Conservation (phyloP, 2,113 vertebrate species). For the Garra rufa region DNA sequence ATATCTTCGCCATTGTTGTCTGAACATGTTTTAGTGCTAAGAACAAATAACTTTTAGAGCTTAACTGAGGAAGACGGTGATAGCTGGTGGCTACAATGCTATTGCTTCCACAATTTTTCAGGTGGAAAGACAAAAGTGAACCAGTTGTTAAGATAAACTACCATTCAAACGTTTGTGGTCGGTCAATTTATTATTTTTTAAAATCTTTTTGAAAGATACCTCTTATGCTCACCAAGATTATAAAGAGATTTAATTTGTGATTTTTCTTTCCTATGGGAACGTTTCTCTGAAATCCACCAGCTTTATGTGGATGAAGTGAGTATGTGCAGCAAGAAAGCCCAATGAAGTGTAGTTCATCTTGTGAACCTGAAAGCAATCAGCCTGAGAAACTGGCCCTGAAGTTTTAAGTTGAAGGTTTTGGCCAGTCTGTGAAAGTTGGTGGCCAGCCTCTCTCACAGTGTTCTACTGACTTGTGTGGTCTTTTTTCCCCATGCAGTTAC, state of each 20-base stretch:
- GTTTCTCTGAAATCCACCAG: not conserved
- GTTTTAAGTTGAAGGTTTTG: conserved; percentile 24
- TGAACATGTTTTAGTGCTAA: conserved; percentile 28
- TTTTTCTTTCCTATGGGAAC: not conserved
- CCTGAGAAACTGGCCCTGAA: conserved; percentile 24
- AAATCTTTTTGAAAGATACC: too few species aligned
- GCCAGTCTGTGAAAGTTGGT: conserved; percentile 33
- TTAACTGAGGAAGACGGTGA: not conserved
- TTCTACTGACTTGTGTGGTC: conserved; percentile 71
- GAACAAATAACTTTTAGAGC: not conserved
- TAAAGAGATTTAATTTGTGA: not conserved
- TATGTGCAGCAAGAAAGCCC: not conserved
- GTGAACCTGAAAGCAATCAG: conserved; percentile 10
- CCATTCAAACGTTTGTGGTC: not conserved
- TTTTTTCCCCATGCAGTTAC: conserved; percentile 36
- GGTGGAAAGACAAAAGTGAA: not conserved
- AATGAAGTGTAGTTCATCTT: not conserved
- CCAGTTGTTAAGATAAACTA: not conserved
- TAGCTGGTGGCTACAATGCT: conserved; percentile 1
- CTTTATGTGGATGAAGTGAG: not conserved
- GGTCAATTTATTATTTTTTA: too few species aligned
- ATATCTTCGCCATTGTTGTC: conserved; percentile 19
- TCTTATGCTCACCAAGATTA: too few species aligned
- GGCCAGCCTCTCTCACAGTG: conserved; percentile 7
- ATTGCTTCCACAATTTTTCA: not conserved